Evolutionary conservation across 2,888 invertebrate species (phyloP).

Genomic region (Plebejus anna): DNA sequence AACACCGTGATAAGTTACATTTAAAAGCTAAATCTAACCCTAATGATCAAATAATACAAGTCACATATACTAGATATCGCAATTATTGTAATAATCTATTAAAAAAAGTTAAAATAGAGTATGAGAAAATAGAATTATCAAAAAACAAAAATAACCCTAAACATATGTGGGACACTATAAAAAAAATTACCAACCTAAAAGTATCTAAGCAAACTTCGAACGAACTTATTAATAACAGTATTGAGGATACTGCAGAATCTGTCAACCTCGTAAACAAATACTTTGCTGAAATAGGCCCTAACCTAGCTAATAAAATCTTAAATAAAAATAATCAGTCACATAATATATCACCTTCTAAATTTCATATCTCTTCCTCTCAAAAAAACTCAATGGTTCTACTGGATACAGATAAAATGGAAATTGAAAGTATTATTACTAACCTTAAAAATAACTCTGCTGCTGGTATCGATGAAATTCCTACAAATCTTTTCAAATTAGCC

Average conservation of each 20-base stretch:
- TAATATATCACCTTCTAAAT: background rate
- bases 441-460: constrained; percentile 4
- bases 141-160: background rate
- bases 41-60: background rate
- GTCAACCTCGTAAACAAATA: background rate
- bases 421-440: background rate
- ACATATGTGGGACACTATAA: background rate
- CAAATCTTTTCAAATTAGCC: background rate
- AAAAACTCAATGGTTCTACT: background rate
- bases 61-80: background rate
- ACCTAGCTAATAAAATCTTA: background rate
- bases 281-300: constrained; percentile 14
- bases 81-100: background rate
- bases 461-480: constrained; percentile 3
- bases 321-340: background rate
- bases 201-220: background rate
- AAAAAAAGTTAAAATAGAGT: background rate
- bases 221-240: background rate
- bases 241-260: background rate
- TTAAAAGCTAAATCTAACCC: background rate
- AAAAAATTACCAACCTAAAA: background rate
- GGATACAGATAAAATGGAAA: background rate
- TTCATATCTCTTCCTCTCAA: background rate
- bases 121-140: background rate
- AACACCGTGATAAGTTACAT: background rate